phyloP scores from a whole-genome alignment of 2,113 vertebrate genomes.

The Aptenodytes forsteri region DNA sequence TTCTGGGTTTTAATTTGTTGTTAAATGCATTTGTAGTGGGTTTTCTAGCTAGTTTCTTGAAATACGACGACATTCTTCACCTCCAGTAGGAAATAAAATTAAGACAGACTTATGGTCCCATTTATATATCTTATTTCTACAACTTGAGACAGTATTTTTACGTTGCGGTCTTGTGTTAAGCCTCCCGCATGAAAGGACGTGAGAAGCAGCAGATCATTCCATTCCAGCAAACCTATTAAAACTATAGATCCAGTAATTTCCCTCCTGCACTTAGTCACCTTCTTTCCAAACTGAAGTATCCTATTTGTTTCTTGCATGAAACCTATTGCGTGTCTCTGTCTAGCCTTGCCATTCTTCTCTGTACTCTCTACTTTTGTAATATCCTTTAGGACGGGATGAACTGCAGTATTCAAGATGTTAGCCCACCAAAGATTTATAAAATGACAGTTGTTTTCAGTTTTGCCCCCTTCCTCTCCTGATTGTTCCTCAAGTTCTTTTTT shows the following conservation, averaged over 20 bases:
- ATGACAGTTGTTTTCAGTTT: slow-evolving; percentile 35
- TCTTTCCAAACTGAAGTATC: not conserved
- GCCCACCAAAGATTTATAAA: slow-evolving; percentile 19
- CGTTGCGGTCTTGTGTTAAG: not conserved
- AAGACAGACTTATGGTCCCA: not conserved
- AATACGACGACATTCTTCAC: not conserved
- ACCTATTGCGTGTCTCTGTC: not conserved
- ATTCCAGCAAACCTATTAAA: not conserved
- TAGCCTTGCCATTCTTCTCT: slow-evolving; percentile 20
- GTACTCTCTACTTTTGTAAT: slow-evolving; percentile 24
- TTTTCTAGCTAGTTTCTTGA: not conserved
- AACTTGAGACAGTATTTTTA: not conserved
- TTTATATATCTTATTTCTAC: not conserved
- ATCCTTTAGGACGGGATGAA: slow-evolving; percentile 19
- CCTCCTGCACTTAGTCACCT: not conserved
- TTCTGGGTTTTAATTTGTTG: not conserved
- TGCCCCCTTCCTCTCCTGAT: slow-evolving; percentile 34
- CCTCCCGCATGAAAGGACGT: not conserved
- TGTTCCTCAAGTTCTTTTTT: slow-evolving; percentile 45
- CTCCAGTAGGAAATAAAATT: not conserved
- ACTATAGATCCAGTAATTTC: not conserved
- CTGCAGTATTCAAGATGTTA: slow-evolving; percentile 40
- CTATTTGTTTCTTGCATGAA: slow-evolving; percentile 3
- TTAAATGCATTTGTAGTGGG: not conserved
- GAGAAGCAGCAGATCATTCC: not conserved